phyloP scores from a whole-genome alignment of 2,888 invertebrate genomes.

The Drepanosiphum platanoidis region DNA sequence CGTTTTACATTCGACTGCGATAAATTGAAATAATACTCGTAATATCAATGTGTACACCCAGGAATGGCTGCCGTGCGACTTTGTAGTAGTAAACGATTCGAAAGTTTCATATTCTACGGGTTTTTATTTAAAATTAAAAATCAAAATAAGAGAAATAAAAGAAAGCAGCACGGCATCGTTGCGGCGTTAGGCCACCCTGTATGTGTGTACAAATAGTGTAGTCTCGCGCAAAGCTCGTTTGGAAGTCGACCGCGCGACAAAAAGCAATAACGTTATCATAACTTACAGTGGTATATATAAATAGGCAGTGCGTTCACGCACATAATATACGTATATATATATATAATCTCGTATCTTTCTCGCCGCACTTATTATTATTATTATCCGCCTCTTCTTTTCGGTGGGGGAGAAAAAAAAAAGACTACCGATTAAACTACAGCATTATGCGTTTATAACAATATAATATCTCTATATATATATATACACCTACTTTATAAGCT shows the following conservation, averaged over 20 bases:
- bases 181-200: not conserved
- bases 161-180: not conserved
- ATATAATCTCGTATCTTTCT: not conserved
- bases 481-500: too few species aligned
- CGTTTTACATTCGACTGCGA: too few species aligned
- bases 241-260: constrained; percentile 15
- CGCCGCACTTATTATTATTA: not conserved
- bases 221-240: not conserved
- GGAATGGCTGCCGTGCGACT: too few species aligned
- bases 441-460: not conserved
- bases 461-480: not conserved
- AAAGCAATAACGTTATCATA: constrained; percentile 36
- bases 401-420: not conserved
- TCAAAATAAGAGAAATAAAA: too few species aligned
- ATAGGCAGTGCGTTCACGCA: not conserved
- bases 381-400: not conserved
- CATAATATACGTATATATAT: not conserved
- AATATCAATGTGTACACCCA: too few species aligned
- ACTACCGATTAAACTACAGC: not conserved
- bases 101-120: too few species aligned
- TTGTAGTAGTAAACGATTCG: too few species aligned
- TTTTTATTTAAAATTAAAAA: too few species aligned
- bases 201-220: not conserved
- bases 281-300: constrained; percentile 16
- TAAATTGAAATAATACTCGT: too few species aligned